These are phyloP conservation scores for Scalopus aquaticus DNA, from an alignment of 2,113 vertebrate species.

Conservation along the genomic window DNA sequence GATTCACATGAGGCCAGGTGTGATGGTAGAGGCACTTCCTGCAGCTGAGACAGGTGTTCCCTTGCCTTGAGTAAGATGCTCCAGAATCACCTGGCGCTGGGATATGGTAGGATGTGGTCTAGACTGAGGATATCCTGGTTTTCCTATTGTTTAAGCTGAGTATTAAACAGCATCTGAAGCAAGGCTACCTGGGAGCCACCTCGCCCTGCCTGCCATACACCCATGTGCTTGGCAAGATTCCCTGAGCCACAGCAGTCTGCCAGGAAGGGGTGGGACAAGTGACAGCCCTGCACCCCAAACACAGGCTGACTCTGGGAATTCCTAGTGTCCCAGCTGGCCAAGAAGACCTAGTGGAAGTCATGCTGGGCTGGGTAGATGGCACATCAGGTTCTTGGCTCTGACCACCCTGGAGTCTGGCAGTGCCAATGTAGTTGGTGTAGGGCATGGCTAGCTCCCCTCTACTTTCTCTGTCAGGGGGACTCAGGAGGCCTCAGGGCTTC, in stretches of 20 bases:
- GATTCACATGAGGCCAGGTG: not conserved
- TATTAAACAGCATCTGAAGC: not conserved
- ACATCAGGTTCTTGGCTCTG: not conserved
- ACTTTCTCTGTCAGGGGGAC: not conserved
- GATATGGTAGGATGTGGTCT: not conserved
- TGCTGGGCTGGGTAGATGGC: not conserved
- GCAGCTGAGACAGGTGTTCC: not conserved
- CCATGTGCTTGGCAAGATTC: fast-evolving
- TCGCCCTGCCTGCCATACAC: not conserved
- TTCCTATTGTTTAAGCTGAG: not conserved
- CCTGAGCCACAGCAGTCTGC: not conserved
- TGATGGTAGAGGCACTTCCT: not conserved
- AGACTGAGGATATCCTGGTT: not conserved
- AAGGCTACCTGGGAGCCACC: not conserved
- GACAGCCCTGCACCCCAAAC: not conserved
- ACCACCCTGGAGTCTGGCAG: not conserved
- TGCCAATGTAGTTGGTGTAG: not conserved
- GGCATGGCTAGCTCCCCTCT: not conserved
- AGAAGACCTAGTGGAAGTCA: not conserved
- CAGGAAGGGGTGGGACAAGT: fast-evolving
- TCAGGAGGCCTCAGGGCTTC: not conserved
- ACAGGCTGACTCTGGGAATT: not conserved
- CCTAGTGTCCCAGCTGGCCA: not conserved
- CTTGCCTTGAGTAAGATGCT: not conserved
- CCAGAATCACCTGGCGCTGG: not conserved